Evolutionary conservation across 2,113 vertebrate species (phyloP).

Genomic region (Semnornis frantzii): DNA sequence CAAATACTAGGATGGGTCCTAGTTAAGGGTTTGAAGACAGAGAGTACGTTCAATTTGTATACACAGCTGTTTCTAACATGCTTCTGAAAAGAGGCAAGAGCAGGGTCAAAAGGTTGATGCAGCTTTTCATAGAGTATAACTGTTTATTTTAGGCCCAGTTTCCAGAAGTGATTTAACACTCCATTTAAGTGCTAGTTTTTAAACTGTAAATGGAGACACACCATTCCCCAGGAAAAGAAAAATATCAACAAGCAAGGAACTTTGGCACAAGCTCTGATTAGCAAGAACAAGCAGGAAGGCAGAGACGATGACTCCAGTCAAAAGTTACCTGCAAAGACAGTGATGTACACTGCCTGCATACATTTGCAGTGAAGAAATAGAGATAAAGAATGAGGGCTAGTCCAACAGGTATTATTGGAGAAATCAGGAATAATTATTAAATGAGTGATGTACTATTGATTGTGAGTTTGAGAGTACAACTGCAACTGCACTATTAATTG

Average conservation of each 20-base stretch:
- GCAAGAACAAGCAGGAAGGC: neutral
- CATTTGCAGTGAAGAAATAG: neutral
- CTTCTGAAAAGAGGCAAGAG: conserved; percentile 28
- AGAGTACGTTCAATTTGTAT: conserved; percentile 24
- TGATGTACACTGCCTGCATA: neutral
- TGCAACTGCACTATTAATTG: neutral
- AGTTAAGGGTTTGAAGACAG: neutral
- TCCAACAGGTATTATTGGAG: neutral
- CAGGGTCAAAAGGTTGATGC: conserved; percentile 29
- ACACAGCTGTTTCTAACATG: conserved; percentile 54
- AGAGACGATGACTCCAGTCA: neutral
- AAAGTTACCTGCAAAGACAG: neutral
- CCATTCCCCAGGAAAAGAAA: neutral
- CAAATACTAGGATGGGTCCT: neutral
- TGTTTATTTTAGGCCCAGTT: conserved; percentile 44
- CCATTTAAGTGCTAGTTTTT: conserved; percentile 45
- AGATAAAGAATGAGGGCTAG: neutral
- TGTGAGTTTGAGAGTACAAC: neutral
- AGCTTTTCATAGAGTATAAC: conserved; percentile 43
- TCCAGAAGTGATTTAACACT: conserved; percentile 62
- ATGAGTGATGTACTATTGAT: neutral
- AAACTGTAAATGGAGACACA: conserved; percentile 37
- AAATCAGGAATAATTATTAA: conserved; percentile 9
- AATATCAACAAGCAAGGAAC: conserved; percentile 13
- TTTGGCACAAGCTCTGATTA: neutral